Evolutionary conservation across 1,140 invertebrate species (phyloP), one percentile per base, ranked within the genome.

Genomic region (Pantala flavescens): DNA sequence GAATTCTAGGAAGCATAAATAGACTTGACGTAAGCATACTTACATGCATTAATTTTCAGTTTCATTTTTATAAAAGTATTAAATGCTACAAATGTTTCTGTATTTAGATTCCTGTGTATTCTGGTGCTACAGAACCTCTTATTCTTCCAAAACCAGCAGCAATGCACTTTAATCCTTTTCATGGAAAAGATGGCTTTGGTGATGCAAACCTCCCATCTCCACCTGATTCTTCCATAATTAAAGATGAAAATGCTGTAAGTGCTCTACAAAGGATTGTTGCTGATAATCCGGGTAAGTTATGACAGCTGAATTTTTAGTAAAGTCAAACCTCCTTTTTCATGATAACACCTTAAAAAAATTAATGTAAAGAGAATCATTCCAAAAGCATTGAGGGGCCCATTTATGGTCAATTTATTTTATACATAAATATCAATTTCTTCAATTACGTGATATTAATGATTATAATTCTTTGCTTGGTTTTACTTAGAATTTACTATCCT

Each of bases 111-210:
- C 90, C 90, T 71, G 86, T 91, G 24, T 90, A 83, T 80, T 79
- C 83, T 80, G 90, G 90, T 43, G 85, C 86, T 10, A 77, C 82
- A 24, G 82, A 84, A 11, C 79, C 86, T 14, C 77, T 91, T 11
- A 79, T 90, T 21, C 79, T 80, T 71, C 78, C 78, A 21, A 74
- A 71, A 75, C 77, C 28, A 76, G 80, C 79, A 82, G 76, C 71
- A 77, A 75, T 75, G 76, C 71, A 72, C 74, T 70, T 75, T 23
- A 71, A 78, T 16, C 76, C 78, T 24, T 88, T 82, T 80, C 85
- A 88, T 81, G 90, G 90, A 0, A 77, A 76, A 7, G 89, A 92
- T 82, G 90, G 90, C 12, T 90, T 92, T 78, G 89, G 89, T 0
- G 88, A 89, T 80, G 81, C 80, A 3, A 74, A 79, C 43, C 24